Evolutionary conservation across 2,888 invertebrate species (phyloP).

Genomic region (Phortica okadai): DNA sequence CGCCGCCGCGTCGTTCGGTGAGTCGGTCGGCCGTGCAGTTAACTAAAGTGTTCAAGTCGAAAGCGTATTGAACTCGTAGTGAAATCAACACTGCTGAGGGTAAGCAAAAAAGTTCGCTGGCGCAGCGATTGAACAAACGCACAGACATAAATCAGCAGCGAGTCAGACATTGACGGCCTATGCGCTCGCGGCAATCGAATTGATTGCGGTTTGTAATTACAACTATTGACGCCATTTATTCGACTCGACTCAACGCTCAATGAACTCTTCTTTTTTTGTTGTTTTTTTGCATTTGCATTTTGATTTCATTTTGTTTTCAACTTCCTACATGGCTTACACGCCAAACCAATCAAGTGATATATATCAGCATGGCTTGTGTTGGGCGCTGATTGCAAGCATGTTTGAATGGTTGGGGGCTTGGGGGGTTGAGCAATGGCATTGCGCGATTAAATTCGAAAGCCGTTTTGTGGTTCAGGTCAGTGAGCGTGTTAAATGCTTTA

Average conservation of each 20-base stretch:
- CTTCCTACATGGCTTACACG: not conserved
- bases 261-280: slow-evolving; percentile 24
- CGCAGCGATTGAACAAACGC: not conserved
- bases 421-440: not conserved
- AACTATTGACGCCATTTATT: slow-evolving; percentile 18
- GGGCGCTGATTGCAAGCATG: not conserved
- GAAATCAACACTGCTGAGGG: not conserved
- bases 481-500: slow-evolving; percentile 18
- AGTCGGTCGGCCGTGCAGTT: not conserved
- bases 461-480: slow-evolving; percentile 10
- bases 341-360: slow-evolving; percentile 26
- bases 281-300: slow-evolving; percentile 38
- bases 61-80: not conserved
- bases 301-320: slow-evolving; percentile 26
- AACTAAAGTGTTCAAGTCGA: not conserved
- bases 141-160: slow-evolving; percentile 13
- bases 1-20: too few species aligned
- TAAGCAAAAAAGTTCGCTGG: not conserved
- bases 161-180: not conserved
- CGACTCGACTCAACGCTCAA: not conserved
- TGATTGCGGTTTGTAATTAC: slow-evolving; percentile 24
- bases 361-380: not conserved
- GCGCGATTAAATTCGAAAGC: not conserved
- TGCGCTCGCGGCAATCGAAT: slow-evolving; percentile 3
- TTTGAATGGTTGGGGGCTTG: slow-evolving; percentile 1